Evolutionary conservation across 2,888 invertebrate genomes (phyloP).

Genomic region (Leptothorax acervorum): DNA sequence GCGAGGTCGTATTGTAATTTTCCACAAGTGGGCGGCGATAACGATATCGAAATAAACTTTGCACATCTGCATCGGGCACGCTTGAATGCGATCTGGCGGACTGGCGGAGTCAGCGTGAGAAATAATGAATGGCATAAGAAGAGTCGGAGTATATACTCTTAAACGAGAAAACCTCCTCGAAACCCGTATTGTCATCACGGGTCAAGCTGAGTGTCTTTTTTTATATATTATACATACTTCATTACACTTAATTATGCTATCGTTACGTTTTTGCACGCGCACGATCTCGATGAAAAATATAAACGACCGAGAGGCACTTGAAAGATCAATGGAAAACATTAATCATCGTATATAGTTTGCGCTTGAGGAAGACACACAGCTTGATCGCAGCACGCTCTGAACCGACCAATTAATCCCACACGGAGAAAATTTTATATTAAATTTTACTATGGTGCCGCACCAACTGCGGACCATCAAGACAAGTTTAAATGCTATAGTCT

Average conservation of each 20-base stretch:
- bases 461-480: too few relatives aligned
- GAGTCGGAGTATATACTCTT: background rate
- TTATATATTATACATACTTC: background rate
- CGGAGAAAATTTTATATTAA: too few relatives aligned
- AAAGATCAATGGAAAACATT: background rate
- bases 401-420: slow-evolving; percentile 38
- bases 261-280: background rate
- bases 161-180: background rate
- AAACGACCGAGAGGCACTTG: background rate
- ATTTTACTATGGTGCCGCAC: too few relatives aligned
- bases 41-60: slow-evolving; percentile 59
- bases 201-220: background rate
- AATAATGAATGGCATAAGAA: background rate
- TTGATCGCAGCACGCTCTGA: background rate
- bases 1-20: slow-evolving; percentile 42
- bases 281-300: background rate
- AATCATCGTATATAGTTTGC: background rate
- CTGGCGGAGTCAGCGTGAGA: slow-evolving; percentile 30
- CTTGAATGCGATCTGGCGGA: slow-evolving; percentile 21
- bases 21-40: slow-evolving; percentile 54
- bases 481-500: too few relatives aligned
- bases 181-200: background rate
- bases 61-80: slow-evolving; percentile 36
- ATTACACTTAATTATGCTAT: slow-evolving; percentile 2
- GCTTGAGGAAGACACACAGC: background rate